Evolutionary conservation across 2,113 vertebrate species (phyloP), one percentile per base, ranked within the genome.

Genomic region (Glaucomys volans): DNA sequence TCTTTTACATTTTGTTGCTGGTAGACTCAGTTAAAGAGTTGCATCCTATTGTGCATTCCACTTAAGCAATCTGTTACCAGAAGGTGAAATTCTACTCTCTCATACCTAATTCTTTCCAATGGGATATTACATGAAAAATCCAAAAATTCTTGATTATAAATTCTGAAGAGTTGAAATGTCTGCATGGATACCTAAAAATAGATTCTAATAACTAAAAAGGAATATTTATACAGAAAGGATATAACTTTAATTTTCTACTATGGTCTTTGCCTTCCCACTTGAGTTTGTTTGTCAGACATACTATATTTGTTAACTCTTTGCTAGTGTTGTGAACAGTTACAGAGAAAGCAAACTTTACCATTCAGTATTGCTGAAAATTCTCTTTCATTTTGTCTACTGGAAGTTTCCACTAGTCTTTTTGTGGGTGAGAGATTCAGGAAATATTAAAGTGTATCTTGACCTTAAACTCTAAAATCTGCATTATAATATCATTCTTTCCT

Each of bases 371-470:
- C 77, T 83, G 2, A 40, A 71, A 32, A 4, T 18, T 77, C 16
- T 57, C 74, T 28, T 5, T 5, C 0, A n/a, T 20, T 12, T 30
- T 22, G 1, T 8, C 22, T 5, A 64, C 11, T 79, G 30, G 22
- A 90, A 2, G 12, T 74, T 87, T 59, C 62, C 32, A 67, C 40
- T 40, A n/a, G 9, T 28, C 54, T 47, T 42, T 64, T 83, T 54
- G 35, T 69, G 66, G 9, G 10, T 57, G 13, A 79, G 32, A 90
- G 3, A 72, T 40, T 22, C 2, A 90, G 22, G 4, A 6, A 24
- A 90, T 90, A 52, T 47, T 77, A 93, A 94, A 67, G 16, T 2
- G 85, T 91, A 82, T 52, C 26, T 76, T 87, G 66, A 66, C 12
- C 76, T 79, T 66, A 75, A 88, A 59, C 24, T 35, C 30, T 17